These are phyloP conservation scores for Babyrousa celebensis DNA, from an alignment of 2,797 vertebrate genomes.

Conservation along the genomic window DNA sequence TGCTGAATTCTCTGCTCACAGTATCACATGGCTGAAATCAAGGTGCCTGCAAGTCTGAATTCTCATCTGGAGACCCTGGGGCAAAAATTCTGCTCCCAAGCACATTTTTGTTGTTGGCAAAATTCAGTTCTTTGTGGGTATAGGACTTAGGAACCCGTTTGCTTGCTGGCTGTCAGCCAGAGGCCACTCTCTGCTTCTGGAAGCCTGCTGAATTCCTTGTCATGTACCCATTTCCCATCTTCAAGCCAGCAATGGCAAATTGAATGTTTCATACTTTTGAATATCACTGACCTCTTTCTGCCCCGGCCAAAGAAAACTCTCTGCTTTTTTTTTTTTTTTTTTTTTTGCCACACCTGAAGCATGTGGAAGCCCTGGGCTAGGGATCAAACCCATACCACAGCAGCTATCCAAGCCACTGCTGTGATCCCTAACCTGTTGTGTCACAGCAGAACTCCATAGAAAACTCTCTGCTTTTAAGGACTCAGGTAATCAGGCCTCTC, in stretches of 20 bases:
- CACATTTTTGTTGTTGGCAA: neutral
- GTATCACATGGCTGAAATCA: constrained; percentile 19
- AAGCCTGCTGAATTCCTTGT: neutral
- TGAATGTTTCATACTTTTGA: neutral
- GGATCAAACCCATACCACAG: too few species aligned
- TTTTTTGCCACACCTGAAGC: too few species aligned
- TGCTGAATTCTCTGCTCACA: neutral
- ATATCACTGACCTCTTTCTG: constrained; percentile 41
- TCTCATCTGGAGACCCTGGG: neutral
- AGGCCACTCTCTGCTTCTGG: neutral
- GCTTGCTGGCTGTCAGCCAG: neutral
- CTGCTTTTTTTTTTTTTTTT: neutral
- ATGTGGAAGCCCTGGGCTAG: too few species aligned
- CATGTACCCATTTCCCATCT: neutral
- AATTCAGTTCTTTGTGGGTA: constrained; percentile 30
- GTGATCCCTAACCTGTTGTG: too few species aligned
- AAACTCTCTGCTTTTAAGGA: constrained; percentile 59
- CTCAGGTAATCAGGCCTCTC: neutral
- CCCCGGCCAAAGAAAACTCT: constrained; percentile 43
- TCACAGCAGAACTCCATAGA: neutral
- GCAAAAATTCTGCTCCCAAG: neutral
- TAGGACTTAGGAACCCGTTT: neutral
- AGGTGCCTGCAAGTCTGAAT: constrained; percentile 29
- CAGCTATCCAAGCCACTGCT: too few species aligned
- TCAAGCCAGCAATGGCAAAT: neutral